These are phyloP conservation scores for Spilosoma lubricipeda DNA, from an alignment of 2,888 invertebrate genomes.

Conservation along the genomic window DNA sequence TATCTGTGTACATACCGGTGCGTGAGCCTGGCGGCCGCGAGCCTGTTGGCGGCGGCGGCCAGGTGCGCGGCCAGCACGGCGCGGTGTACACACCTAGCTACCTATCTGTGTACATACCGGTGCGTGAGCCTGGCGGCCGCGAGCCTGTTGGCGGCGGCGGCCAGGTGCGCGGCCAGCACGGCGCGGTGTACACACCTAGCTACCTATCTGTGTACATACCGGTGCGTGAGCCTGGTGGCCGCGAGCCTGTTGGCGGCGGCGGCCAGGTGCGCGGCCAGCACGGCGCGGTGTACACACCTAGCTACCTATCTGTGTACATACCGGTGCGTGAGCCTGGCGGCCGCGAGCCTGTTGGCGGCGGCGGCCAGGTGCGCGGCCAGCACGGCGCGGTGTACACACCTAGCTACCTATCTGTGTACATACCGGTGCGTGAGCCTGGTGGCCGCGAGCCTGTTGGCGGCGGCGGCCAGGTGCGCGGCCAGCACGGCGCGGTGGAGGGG, in stretches of 20 bases:
- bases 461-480: slow-evolving; percentile 92
- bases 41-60: slow-evolving; percentile 4
- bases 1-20: background rate
- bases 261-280: no score
- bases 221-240: no score
- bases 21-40: background rate
- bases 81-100: background rate
- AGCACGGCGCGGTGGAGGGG: slow-evolving; percentile 89
- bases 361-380: slow-evolving; percentile 91
- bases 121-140: slow-evolving; percentile 1
- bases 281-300: no score
- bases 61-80: slow-evolving; percentile 4
- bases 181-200: background rate
- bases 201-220: no score
- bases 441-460: slow-evolving; percentile 76
- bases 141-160: slow-evolving; percentile 4
- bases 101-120: slow-evolving; percentile 21
- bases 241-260: no score
- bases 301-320: slow-evolving; percentile 44
- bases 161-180: slow-evolving; percentile 3
- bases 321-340: slow-evolving; percentile 91
- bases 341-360: slow-evolving; percentile 83
- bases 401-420: background rate
- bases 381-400: slow-evolving; percentile 85
- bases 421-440: slow-evolving; percentile 33